Percentiles rank a stretch among this genome's conserved stretches.
These are phyloP conservation scores for human (Homo sapiens) DNA, from an alignment of 2,113 vertebrate species.

Conservation along the genomic window GRCh38 chr18:22537501-22538000, in stretches of 20 bases:
- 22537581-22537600: accelerated
- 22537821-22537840: not conserved
- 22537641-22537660: not conserved
- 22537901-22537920: not conserved
- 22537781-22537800: not conserved
- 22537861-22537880: not conserved
- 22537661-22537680: not conserved
- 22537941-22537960: not conserved
- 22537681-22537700: not conserved
- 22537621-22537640: not conserved
- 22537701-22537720: not conserved
- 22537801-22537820: slow-evolving; percentile 34
- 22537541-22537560: not conserved
- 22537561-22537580: not conserved
- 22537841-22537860: not conserved
- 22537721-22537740: not conserved
- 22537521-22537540: not conserved
- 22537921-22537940: not conserved
- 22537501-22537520: not conserved
- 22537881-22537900: not conserved
- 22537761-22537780: not conserved
- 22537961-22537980: not conserved
- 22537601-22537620: accelerated
- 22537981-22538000: not conserved
- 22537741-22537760: slow-evolving; percentile 5